Base-by-base conservation (phyloP, 1,140 invertebrate species). In the Pemphigus obesinymphae region DNA sequence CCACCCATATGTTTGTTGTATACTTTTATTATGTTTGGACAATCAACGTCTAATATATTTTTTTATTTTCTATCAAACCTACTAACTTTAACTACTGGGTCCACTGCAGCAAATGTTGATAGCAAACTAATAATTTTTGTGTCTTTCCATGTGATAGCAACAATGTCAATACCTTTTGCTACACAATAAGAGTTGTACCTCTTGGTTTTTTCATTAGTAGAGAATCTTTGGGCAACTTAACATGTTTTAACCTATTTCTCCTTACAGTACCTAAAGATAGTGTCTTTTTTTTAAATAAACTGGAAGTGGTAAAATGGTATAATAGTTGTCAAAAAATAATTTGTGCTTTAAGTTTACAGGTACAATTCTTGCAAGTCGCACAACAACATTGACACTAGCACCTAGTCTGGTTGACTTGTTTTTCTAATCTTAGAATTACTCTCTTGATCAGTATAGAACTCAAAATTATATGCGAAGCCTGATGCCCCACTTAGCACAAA, bases 121-220 rank as follows among this genome's bases (percentile, higher is more conserved):
- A 85, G 84, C 34, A 88, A 85, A 82, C 85, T 85, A 66, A 88
- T 87, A 82, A 78, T 48, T 84, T 88, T 88, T 83, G 86, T 89
- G 82, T 88, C 84, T 23, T 82, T 82, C 83, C 84, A 84, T 70
- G 20, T 70, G 8, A 70, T 37, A 40, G 66, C 37, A 40, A 70
- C n/a, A 37, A 53, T 75, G 8, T 70, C 66, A 15, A 13, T 70
- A 40, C n/a, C 40, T 23, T 70, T 70, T 20, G 29, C 31, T 13
- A 66, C 17, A 58, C 55, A 58, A 68, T 34, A 3, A n/a, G 20
- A 70, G 34, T 70, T 6, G 66, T 43, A 26, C 37, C 66, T 43
- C 66, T 70, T 11, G 66, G 66, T 13, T 70, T 1, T 40, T 70
- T 70, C 34, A 70, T 70, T 40, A 70, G 34, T 11, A 40, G 13